These are phyloP conservation scores for Lagopus muta DNA, from an alignment of 2,113 vertebrate species.

Conservation along the genomic window DNA sequence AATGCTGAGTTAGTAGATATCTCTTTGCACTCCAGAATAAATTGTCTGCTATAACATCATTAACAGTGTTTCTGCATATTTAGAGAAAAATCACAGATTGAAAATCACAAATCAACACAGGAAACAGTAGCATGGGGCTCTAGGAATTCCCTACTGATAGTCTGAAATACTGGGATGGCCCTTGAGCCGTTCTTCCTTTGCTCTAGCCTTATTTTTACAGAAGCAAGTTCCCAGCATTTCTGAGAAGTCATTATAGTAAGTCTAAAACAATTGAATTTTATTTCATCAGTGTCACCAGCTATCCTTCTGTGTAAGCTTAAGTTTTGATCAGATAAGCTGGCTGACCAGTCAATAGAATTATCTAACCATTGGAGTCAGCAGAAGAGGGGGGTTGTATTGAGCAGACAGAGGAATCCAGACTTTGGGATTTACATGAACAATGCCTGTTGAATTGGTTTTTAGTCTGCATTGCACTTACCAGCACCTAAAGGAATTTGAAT, in stretches of 20 bases:
- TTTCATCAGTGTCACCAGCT: background rate
- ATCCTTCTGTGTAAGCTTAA: background rate
- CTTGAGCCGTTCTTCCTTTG: background rate
- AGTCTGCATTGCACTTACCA: background rate
- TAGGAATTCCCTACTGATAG: background rate
- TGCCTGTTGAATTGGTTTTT: background rate
- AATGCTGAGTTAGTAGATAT: constrained; percentile 28
- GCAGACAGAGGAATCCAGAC: background rate
- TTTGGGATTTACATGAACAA: background rate
- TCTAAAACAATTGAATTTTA: background rate
- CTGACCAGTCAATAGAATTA: background rate
- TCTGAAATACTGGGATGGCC: background rate
- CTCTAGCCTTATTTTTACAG: background rate
- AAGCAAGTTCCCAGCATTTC: background rate
- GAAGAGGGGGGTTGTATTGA: background rate
- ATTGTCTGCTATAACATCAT: background rate
- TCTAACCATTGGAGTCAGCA: accelerated
- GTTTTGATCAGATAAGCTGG: background rate
- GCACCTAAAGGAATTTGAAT: background rate
- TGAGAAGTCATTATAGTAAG: background rate
- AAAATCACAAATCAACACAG: background rate
- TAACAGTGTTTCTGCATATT: background rate
- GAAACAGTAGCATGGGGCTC: accelerated
- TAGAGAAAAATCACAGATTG: background rate
- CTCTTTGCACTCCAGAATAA: constrained; percentile 12